phyloP scores from a whole-genome alignment of 2,888 invertebrate genomes.

The Colletes collaris region DNA sequence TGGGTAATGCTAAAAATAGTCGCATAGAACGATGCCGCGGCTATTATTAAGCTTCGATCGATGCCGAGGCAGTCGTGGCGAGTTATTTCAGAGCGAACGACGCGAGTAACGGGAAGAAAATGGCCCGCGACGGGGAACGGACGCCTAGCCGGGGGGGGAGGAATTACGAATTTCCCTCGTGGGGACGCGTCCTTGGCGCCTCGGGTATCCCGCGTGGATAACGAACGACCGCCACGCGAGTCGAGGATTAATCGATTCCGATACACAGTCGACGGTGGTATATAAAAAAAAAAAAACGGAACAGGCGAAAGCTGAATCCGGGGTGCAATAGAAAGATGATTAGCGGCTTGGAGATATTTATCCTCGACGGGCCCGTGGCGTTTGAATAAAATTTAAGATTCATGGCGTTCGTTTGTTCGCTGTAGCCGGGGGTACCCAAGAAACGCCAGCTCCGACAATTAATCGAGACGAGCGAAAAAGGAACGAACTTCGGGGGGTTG shows the following conservation, averaged over 20 bases:
- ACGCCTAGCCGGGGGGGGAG: neutral
- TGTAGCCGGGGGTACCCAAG: no score
- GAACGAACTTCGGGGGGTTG: no score
- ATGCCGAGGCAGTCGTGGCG: constrained; percentile 63
- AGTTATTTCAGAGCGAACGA: constrained; percentile 62
- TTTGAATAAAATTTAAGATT: constrained; percentile 29
- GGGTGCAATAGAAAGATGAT: constrained; percentile 15
- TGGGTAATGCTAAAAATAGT: constrained; percentile 70
- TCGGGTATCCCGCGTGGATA: neutral
- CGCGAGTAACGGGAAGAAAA: constrained; percentile 37
- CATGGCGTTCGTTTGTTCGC: constrained; percentile 17
- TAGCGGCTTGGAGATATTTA: neutral
- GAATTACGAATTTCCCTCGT: constrained; percentile 2
- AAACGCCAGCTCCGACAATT: no score
- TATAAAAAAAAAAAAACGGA: neutral
- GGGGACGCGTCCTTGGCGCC: neutral
- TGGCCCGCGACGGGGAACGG: constrained; percentile 2
- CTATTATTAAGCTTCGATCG: constrained; percentile 72
- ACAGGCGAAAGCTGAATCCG: neutral
- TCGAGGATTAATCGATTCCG: constrained; percentile 15
- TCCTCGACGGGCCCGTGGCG: neutral
- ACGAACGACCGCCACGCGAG: neutral
- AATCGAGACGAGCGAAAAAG: no score
- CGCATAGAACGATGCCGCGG: constrained; percentile 62
- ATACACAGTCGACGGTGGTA: neutral